Base-by-base conservation (phyloP, 1,140 invertebrate genomes). In the Psilanteris sp. region DNA sequence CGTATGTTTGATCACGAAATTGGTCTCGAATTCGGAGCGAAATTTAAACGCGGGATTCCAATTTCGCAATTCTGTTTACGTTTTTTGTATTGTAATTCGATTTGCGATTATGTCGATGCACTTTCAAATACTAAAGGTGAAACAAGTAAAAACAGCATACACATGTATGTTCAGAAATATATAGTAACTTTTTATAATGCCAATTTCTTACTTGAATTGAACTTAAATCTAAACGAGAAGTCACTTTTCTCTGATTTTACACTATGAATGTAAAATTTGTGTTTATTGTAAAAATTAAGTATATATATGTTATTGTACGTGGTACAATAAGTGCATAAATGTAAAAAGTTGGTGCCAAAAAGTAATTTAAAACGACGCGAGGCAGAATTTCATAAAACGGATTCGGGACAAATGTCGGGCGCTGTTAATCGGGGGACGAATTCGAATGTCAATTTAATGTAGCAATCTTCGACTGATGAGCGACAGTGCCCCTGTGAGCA, bases 371-470 rank as follows among this genome's bases (percentile, higher is more conserved):
- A 27, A 52, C 9, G 20, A 20, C 8, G 13, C 6, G 37, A 22
- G 22, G 43, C 31, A 52, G 7, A 20, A 22, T 11, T 24, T n/a
- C n/a, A n/a, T n/a, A n/a, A n/a, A n/a, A n/a, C n/a, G n/a, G n/a
- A n/a, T n/a, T n/a, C n/a, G n/a, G n/a, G n/a, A n/a, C n/a, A n/a
- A n/a, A n/a, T n/a, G n/a, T n/a, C n/a, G 39, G 43, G 15, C 24
- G 27, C 54, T 68, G 46, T 57, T 27, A 26, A 26, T 57, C 29
- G 24, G 34, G n/a, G 24, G 34, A 31, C 9, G 41, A 54, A 57
- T 61, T 66, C 50, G 59, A 67, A 79, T 75, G 80, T 81, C 76
- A 81, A 81, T 81, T 81, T 78, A 78, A 43, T 36, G 13, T 59
- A 77, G 16, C 36, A 72, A 79, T 78, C 46, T 79, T 77, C 67